Evolutionary conservation across 2,797 vertebrate species (phyloP).

Genomic region (Rhadinocentrus ornatus): DNA sequence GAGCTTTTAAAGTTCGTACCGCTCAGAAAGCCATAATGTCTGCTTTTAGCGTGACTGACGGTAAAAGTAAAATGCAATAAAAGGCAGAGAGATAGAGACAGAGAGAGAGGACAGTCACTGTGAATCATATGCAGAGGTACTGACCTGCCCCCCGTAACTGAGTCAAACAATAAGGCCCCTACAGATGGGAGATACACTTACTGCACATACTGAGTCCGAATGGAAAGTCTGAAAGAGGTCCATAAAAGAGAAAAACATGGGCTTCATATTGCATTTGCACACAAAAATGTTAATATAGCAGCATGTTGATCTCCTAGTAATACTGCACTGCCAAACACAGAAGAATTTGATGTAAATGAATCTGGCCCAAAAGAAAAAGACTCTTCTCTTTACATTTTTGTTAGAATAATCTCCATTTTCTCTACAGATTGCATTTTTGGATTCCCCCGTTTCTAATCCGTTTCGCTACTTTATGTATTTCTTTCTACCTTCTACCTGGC

Average conservation of each 20-base stretch:
- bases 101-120: conserved; percentile 57
- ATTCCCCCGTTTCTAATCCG: conserved; percentile 34
- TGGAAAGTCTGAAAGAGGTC: conserved; percentile 70
- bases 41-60: conserved; percentile 81
- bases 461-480: conserved; percentile 25
- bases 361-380: conserved; percentile 47
- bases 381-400: conserved; percentile 15
- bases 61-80: conserved; percentile 77
- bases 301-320: conserved; percentile 44
- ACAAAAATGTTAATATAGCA: conserved; percentile 53
- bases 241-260: conserved; percentile 62
- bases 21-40: conserved; percentile 81
- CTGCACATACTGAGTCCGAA: conserved; percentile 73
- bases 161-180: conserved; percentile 51
- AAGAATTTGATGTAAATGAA: not conserved
- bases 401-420: conserved; percentile 36
- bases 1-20: conserved; percentile 99
- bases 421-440: conserved; percentile 29
- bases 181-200: conserved; percentile 65
- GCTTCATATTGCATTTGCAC: conserved; percentile 65
- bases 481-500: conserved; percentile 16
- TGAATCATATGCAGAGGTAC: conserved; percentile 63
- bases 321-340: conserved; percentile 20
- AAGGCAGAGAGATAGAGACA: conserved; percentile 43
- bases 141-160: conserved; percentile 57